Base-by-base conservation (phyloP, 2,888 invertebrate genomes). In the Eilema caniola region DNA sequence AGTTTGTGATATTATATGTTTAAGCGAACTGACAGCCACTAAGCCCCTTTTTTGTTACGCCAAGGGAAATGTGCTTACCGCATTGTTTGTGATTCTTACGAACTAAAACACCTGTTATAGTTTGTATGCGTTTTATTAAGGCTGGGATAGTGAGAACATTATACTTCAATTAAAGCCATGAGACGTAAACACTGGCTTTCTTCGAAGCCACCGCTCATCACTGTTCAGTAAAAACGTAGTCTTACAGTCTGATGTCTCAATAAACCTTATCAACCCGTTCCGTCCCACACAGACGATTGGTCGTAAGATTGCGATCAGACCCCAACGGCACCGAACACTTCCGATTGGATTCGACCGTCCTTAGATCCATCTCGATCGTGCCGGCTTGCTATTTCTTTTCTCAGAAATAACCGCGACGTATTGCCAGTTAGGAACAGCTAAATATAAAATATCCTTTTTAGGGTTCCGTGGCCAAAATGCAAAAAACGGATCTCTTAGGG, bases 331-430 rank as follows among this genome's bases (percentile, higher is more conserved):
- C 59, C 66, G 69, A 66, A 37, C 14, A 14, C 16, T 57, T 33
- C 64, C 67, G 62, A 62, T 65, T 65, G n/a, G 25, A 33, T 33
- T n/a, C 65, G 65, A 59, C 31, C 24, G 31, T 59, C 62, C n/a
- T n/a, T n/a, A n/a, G n/a, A n/a, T n/a, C 37, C 71, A 72, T 66
- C 67, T 28, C 14, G 23, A 10, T 24, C 24, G 47, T 10, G 28
- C 37, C 60, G 23, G 10, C 64, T 33, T 28, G 67, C 61, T 72
- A 76, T 81, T 81, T 76, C 57, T 69, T 67, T 77, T 83, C 75
- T 76, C 79, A 63, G 63, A 59, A 63, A 67, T 41, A 70, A 61
- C 72, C 71, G 28, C 69, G 25, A 62, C 41, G 56, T 69, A 69
- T 80, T 65, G 61, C 60, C 41, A 62, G 59, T 64, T 63, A 62